These are phyloP conservation scores for Tenthredo mesomela DNA, from an alignment of 2,888 invertebrate species.

Conservation along the genomic window DNA sequence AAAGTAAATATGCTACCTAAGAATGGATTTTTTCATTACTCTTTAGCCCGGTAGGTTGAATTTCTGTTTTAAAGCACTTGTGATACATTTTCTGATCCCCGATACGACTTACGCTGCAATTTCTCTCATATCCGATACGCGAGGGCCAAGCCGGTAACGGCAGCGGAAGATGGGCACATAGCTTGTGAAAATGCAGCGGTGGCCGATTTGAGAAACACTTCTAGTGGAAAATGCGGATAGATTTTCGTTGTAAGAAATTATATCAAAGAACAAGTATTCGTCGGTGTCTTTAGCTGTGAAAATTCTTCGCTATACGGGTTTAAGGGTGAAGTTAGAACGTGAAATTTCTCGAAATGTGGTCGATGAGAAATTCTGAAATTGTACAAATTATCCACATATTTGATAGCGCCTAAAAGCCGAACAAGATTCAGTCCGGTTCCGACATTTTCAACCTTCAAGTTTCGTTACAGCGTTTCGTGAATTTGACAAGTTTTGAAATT, in stretches of 20 bases:
- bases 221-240: conserved; percentile 58
- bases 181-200: conserved; percentile 67
- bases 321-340: no score
- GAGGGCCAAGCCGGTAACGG: background rate
- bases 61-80: background rate
- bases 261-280: conserved; percentile 2
- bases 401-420: background rate
- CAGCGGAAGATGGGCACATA: conserved; percentile 62
- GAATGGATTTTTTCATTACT: background rate
- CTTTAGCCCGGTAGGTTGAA: background rate
- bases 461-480: background rate
- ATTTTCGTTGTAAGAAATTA: background rate
- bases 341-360: no score
- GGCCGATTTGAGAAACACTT: conserved; percentile 65
- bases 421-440: background rate
- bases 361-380: background rate
- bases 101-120: conserved; percentile 33
- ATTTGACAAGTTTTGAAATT: background rate
- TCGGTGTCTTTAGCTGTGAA: background rate
- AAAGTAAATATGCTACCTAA: background rate
- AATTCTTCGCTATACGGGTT: no score
- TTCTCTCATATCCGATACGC: conserved; percentile 16
- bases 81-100: background rate
- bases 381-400: background rate
- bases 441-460: background rate